Evolutionary conservation across 2,113 vertebrate genomes (phyloP).

Genomic region (Zeus faber): DNA sequence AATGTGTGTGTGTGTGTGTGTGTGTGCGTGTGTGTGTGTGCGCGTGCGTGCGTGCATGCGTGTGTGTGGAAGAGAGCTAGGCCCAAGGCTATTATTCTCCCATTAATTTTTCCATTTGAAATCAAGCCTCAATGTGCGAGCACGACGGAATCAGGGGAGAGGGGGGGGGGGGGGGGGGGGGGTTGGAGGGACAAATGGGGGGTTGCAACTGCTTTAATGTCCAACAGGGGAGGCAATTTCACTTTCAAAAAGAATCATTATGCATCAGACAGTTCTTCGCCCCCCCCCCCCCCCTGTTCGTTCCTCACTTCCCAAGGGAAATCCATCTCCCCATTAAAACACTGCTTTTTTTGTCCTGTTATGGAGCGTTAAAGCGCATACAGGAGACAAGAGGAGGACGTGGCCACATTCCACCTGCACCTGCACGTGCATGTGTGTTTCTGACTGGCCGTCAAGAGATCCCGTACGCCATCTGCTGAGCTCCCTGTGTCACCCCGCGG

Average conservation of each 20-base stretch:
- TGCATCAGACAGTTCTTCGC: slow-evolving; percentile 24
- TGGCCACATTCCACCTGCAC: not conserved
- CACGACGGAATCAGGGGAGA: slow-evolving; percentile 55
- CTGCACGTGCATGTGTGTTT: no score
- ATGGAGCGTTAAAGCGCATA: not conserved
- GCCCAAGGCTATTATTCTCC: slow-evolving; percentile 77
- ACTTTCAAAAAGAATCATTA: slow-evolving; percentile 55
- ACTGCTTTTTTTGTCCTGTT: slow-evolving; percentile 2
- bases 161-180: slow-evolving; percentile 48
- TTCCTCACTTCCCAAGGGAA: slow-evolving; percentile 8
- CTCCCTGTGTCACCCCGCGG: no score
- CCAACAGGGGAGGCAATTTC: slow-evolving; percentile 75
- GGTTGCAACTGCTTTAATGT: slow-evolving; percentile 58
- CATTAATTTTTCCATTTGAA: slow-evolving; percentile 85
- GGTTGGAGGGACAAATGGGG: slow-evolving; percentile 20
- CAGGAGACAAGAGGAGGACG: not conserved
- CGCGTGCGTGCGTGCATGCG: slow-evolving; percentile 50
- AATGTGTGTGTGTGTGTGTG: slow-evolving; percentile 53
- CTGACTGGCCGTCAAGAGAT: no score
- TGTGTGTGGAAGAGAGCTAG: slow-evolving; percentile 56
- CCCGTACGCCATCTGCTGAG: no score
- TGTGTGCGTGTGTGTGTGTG: slow-evolving; percentile 53
- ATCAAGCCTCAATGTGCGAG: slow-evolving; percentile 67
- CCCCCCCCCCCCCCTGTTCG: slow-evolving; percentile 2
- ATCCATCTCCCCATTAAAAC: slow-evolving; percentile 16